Evolutionary conservation across 1,140 invertebrate genomes (phyloP), one percentile per base, ranked within the genome.

Genomic region (Druon quercuslanigerum): DNA sequence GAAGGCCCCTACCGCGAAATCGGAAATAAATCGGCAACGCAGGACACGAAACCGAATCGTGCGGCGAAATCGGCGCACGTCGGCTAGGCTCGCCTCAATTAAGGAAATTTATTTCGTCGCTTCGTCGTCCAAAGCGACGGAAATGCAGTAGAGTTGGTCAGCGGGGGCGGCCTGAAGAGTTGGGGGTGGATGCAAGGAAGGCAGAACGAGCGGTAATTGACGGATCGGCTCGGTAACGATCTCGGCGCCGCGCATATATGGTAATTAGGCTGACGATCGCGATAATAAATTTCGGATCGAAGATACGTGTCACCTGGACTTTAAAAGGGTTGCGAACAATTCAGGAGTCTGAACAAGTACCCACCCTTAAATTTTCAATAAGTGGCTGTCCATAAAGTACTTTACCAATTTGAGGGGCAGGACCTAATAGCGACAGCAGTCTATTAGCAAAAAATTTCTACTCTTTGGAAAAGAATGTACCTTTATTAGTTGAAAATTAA

Each of bases 51-150:
- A 52, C 51, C 46, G 57, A 66, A 74, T 66, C 60, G 50, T 20
- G 79, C 81, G 80, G 71, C 75, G 71, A 82, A 83, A 83, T 79
- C 78, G 79, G 73, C 79, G 82, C 82, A 83, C 80, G 82, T 83
- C 77, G 72, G 79, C 78, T 76, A 78, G 83, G 78, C 77, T 82
- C 75, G 79, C 72, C 79, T 86, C 85, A 86, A 86, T 86, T 86
- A 85, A 86, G 82, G 79, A 85, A 85, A 86, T 86, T 86, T 86
- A 86, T 86, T 86, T 86, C 80, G 80, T 79, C 81, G 75, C 82
- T 82, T 77, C 79, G 82, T 79, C 81, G 82, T 80, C 79, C 74
- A 75, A 79, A 79, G 80, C 79, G 78, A 81, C 77, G 79, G 76
- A 83, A 82, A 81, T 77, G 50, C 76, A 75, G 76, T 25, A 11